These are phyloP conservation scores for Melinaea marsaeus DNA, from an alignment of 2,888 invertebrate genomes.

Conservation along the genomic window DNA sequence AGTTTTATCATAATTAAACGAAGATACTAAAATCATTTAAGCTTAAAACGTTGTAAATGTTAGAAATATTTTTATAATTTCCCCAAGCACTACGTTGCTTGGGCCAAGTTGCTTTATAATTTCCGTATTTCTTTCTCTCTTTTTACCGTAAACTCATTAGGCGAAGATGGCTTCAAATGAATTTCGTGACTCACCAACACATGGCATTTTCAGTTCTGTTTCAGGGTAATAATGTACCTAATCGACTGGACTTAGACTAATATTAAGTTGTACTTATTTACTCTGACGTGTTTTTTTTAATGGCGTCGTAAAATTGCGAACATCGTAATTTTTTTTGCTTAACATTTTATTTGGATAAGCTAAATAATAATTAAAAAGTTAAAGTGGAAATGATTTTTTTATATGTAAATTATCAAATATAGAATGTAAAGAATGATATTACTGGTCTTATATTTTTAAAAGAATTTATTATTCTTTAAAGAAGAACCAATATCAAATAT, in stretches of 20 bases:
- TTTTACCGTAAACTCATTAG: constrained; percentile 27
- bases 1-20: constrained; percentile 4
- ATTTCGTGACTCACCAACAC: constrained; percentile 13
- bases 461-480: background rate
- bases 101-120: constrained; percentile 15
- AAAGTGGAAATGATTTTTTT: too few relatives aligned
- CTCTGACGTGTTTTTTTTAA: constrained; percentile 38
- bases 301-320: constrained; percentile 42
- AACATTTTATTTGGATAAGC: constrained; percentile 35
- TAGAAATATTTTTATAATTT: constrained; percentile 6
- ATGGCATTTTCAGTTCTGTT: constrained; percentile 13
- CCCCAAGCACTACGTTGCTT: constrained; percentile 13
- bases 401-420: too few relatives aligned
- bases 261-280: constrained; percentile 30
- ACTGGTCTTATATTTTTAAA: too few relatives aligned
- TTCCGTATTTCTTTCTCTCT: constrained; percentile 22
- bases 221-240: constrained; percentile 6
- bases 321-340: constrained; percentile 47
- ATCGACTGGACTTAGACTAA: constrained; percentile 10
- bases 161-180: constrained; percentile 25
- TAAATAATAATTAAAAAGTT: constrained; percentile 13
- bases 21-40: constrained; percentile 4
- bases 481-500: background rate
- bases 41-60: constrained; percentile 5
- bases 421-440: too few relatives aligned